Percentiles rank a stretch among this genome's conserved stretches.
phyloP scores from a whole-genome alignment of 1,140 invertebrate genomes.

The Littorina saxatilis region DNA sequence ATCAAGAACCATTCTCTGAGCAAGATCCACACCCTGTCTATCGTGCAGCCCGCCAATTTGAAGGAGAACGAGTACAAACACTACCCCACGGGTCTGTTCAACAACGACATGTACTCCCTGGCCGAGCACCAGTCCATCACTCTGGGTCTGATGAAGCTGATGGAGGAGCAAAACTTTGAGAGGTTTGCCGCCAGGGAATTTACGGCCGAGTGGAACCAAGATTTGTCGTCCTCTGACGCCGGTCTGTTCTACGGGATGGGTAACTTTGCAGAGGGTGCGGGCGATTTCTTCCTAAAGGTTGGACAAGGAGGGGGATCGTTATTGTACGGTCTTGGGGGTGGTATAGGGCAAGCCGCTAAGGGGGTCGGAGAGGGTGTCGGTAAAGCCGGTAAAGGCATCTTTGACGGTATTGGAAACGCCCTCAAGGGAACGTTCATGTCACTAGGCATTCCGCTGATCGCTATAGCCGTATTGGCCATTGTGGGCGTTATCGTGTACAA shows the following conservation, averaged over 20 bases:
- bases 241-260: constrained; percentile 14
- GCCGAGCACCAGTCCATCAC: too few species aligned
- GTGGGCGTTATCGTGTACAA: constrained; percentile 21
- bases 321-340: constrained; percentile 15
- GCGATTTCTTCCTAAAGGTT: constrained; percentile 21
- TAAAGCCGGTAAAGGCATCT: constrained; percentile 19
- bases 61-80: too few species aligned
- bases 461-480: constrained; percentile 9
- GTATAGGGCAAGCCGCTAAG: not conserved
- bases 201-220: not conserved
- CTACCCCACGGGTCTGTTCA: too few species aligned
- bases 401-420: constrained; percentile 13
- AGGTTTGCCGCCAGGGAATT: constrained; percentile 9
- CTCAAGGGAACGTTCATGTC: constrained; percentile 9
- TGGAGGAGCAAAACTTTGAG: too few species aligned
- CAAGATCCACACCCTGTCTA: too few species aligned
- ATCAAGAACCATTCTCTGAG: too few species aligned
- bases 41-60: too few species aligned
- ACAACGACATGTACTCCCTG: too few species aligned
- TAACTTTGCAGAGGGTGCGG: not conserved
- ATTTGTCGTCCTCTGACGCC: not conserved
- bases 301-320: not conserved
- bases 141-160: too few species aligned
- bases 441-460: constrained; percentile 15
- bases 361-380: constrained; percentile 9